phyloP scores from a whole-genome alignment of 2,888 invertebrate species.

The Spatulosminthurus flaviceps region DNA sequence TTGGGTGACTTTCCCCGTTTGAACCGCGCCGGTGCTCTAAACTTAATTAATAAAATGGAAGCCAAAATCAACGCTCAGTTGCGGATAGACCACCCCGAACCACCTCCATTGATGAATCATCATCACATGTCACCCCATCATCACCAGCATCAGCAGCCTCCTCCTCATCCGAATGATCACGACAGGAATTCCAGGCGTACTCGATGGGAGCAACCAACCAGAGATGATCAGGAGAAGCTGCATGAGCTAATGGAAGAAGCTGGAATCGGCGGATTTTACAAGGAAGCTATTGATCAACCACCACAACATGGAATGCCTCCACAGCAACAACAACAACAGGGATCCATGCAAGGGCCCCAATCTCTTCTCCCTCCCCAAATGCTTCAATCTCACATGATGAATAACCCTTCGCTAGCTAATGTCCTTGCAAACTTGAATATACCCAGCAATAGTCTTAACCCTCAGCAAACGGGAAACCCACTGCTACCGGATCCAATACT shows the following conservation, averaged over 20 bases:
- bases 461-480: not conserved
- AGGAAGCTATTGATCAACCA: constrained; percentile 56
- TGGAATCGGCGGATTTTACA: constrained; percentile 61
- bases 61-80: constrained; percentile 32
- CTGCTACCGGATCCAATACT: constrained; percentile 3
- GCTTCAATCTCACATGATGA: constrained; percentile 49
- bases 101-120: constrained; percentile 29
- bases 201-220: constrained; percentile 61
- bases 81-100: constrained; percentile 26
- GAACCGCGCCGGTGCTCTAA: constrained; percentile 79
- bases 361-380: constrained; percentile 37
- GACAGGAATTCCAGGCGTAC: constrained; percentile 49
- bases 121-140: constrained; percentile 11
- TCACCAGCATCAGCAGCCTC: constrained; percentile 43
- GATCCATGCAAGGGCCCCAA: constrained; percentile 22
- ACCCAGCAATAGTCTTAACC: constrained; percentile 34
- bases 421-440: constrained; percentile 57
- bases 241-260: constrained; percentile 63
- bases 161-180: constrained; percentile 30
- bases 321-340: constrained; percentile 27
- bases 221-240: constrained; percentile 62
- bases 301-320: constrained; percentile 8
- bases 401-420: constrained; percentile 60
- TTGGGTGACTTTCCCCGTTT: constrained; percentile 88
- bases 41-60: constrained; percentile 61